phyloP scores from a whole-genome alignment of 2,888 invertebrate species.

The Schizotus pectinicornis region DNA sequence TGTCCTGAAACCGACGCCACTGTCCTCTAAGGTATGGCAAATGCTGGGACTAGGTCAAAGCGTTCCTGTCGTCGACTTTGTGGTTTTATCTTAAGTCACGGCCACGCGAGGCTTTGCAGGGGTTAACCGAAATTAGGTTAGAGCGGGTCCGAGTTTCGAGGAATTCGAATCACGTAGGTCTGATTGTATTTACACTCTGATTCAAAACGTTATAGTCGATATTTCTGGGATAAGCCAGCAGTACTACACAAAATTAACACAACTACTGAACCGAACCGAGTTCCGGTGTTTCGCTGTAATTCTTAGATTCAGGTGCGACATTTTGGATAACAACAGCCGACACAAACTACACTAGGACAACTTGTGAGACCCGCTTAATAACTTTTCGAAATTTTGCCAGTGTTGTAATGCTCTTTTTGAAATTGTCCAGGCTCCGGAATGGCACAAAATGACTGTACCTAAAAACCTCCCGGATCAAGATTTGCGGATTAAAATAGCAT shows the following conservation, averaged over 20 bases:
- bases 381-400: slow-evolving; percentile 6
- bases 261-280: too few species aligned
- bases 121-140: too few species aligned
- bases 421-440: slow-evolving; percentile 81
- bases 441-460: slow-evolving; percentile 96
- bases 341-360: slow-evolving; percentile 29
- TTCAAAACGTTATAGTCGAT: too few species aligned
- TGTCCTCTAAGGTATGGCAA: slow-evolving; percentile 77
- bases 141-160: too few species aligned
- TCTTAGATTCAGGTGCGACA: slow-evolving; percentile 20
- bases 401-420: slow-evolving; percentile 3
- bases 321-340: slow-evolving; percentile 23
- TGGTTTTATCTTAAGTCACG: neutral
- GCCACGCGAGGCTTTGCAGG: too few species aligned
- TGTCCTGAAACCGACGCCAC: slow-evolving; percentile 82
- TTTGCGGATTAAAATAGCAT: slow-evolving; percentile 95
- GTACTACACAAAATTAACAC: too few species aligned
- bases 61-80: neutral
- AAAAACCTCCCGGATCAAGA: slow-evolving; percentile 96
- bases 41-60: neutral
- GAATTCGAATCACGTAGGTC: too few species aligned
- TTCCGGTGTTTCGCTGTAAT: slow-evolving; percentile 23
- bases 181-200: too few species aligned
- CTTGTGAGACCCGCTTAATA: slow-evolving; percentile 10
- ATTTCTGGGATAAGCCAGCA: too few species aligned